These are phyloP conservation scores for Eupithecia vulgata DNA, from an alignment of 2,888 invertebrate genomes.

Conservation along the genomic window DNA sequence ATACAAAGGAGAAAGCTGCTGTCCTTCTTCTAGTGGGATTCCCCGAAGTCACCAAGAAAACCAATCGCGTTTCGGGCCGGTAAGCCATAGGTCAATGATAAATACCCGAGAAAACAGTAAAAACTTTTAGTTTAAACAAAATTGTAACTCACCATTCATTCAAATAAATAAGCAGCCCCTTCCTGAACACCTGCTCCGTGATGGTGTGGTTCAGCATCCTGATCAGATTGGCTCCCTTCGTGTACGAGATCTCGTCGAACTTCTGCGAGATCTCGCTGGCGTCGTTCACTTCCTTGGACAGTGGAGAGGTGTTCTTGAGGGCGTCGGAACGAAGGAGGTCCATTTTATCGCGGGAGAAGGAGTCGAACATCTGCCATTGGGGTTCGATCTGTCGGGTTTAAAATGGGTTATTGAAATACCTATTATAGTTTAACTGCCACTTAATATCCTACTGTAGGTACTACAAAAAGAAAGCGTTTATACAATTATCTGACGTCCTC, in stretches of 20 bases:
- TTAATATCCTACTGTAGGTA: too few species aligned
- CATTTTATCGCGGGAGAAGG: slow-evolving; percentile 82
- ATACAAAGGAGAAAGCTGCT: too few species aligned
- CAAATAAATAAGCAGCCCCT: slow-evolving; percentile 81
- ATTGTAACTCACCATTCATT: slow-evolving; percentile 80
- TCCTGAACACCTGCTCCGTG: slow-evolving; percentile 77
- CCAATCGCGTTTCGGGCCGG: too few species aligned
- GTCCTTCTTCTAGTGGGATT: too few species aligned
- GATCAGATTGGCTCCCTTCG: slow-evolving; percentile 84
- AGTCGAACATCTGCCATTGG: slow-evolving; percentile 82
- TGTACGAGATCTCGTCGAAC: slow-evolving; percentile 84
- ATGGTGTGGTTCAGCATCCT: slow-evolving; percentile 85
- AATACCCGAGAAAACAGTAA: too few species aligned
- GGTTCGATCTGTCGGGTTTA: slow-evolving; percentile 76
- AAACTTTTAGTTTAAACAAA: too few species aligned
- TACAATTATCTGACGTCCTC: too few species aligned
- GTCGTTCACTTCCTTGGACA: slow-evolving; percentile 78
- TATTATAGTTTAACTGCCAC: too few species aligned
- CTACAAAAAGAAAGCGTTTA: too few species aligned
- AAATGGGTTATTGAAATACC: too few species aligned
- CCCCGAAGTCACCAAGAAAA: too few species aligned
- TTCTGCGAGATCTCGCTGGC: slow-evolving; percentile 84
- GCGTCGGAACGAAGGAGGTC: slow-evolving; percentile 81
- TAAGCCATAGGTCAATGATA: too few species aligned
- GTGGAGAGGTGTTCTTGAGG: slow-evolving; percentile 81